phyloP scores from a whole-genome alignment of 2,888 invertebrate genomes.

The Odontocolon sp. region DNA sequence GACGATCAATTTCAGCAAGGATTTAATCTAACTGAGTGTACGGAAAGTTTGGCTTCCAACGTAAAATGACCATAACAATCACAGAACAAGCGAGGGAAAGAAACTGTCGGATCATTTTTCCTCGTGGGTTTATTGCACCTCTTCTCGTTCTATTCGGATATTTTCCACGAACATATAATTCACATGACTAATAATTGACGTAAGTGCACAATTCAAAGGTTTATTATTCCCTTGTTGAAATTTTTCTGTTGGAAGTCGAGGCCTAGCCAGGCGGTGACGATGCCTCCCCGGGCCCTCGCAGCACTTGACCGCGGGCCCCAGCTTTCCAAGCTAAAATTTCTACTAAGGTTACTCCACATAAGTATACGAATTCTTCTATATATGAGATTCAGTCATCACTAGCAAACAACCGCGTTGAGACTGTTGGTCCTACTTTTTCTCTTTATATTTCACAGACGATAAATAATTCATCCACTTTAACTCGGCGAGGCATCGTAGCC shows the following conservation, averaged over 20 bases:
- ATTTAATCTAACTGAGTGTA: slow-evolving; percentile 50
- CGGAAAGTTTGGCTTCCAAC: slow-evolving; percentile 32
- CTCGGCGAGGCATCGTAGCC: slow-evolving; percentile 6
- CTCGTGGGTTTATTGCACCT: slow-evolving; percentile 21
- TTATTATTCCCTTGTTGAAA: too few species aligned
- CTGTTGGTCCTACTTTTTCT: slow-evolving; percentile 7
- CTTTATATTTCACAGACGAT: slow-evolving; percentile 40
- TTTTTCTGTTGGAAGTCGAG: too few species aligned
- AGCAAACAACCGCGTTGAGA: slow-evolving; percentile 13
- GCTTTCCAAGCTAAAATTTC: background rate
- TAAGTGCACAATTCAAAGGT: too few species aligned
- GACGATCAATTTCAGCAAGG: slow-evolving; percentile 26
- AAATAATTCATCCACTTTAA: slow-evolving; percentile 53
- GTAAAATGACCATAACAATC: slow-evolving; percentile 26
- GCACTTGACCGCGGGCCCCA: too few species aligned
- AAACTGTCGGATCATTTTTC: slow-evolving; percentile 42
- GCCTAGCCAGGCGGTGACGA: too few species aligned
- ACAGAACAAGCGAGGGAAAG: background rate
- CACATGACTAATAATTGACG: slow-evolving; percentile 12
- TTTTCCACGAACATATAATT: slow-evolving; percentile 14
- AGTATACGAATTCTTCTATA: background rate
- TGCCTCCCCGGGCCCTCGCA: too few species aligned
- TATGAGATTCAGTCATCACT: slow-evolving; percentile 9
- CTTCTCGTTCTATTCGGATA: background rate
- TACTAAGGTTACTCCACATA: slow-evolving; percentile 12